These are phyloP conservation scores for Noctua pronuba DNA, from an alignment of 2,888 invertebrate genomes.

Conservation along the genomic window DNA sequence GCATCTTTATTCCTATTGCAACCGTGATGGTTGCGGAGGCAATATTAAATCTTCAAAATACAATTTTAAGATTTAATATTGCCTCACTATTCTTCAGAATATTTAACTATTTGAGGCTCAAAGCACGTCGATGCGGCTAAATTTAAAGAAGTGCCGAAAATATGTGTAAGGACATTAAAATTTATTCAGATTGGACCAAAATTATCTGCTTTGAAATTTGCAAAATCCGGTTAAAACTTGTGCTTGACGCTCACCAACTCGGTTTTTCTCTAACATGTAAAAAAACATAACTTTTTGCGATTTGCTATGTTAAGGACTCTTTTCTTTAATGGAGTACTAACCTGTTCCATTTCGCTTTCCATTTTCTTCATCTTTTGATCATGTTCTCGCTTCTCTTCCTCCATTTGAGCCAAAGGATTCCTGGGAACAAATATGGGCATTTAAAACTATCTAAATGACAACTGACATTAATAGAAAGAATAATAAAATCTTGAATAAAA, in stretches of 20 bases:
- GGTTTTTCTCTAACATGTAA: background rate
- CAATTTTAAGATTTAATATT: background rate
- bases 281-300: background rate
- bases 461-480: background rate
- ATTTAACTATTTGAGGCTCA: background rate
- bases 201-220: background rate
- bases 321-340: slow-evolving; percentile 56
- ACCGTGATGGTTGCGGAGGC: background rate
- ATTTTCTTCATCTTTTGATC: slow-evolving; percentile 99
- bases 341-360: slow-evolving; percentile 99
- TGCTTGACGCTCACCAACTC: background rate
- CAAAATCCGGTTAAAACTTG: background rate
- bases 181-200: background rate
- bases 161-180: background rate
- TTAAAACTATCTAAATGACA: slow-evolving; percentile 36
- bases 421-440: slow-evolving; percentile 88
- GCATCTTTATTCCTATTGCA: background rate
- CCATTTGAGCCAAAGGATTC: slow-evolving; percentile 99
- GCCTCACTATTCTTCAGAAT: background rate
- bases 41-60: background rate
- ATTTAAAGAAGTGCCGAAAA: background rate
- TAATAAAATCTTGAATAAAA: background rate
- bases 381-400: slow-evolving; percentile 99
- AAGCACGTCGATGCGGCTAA: background rate
- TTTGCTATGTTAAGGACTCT: background rate